Percentiles rank a stretch among this genome's conserved stretches.
phyloP scores from a whole-genome alignment of 1,140 invertebrate species.

The Ostrea edulis region DNA sequence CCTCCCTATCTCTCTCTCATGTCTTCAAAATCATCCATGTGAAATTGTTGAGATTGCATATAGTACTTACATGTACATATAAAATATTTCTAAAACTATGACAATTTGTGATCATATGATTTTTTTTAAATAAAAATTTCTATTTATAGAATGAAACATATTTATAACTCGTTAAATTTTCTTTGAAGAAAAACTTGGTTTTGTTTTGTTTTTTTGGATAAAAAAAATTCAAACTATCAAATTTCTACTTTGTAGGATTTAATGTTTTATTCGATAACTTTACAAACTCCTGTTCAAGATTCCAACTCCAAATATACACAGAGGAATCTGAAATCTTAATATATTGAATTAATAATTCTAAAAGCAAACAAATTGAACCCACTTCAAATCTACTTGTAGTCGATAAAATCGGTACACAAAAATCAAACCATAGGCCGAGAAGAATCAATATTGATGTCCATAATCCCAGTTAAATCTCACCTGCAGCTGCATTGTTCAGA shows the following conservation, averaged over 20 bases:
- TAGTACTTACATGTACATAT: too few relatives aligned
- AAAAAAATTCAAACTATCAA: not conserved
- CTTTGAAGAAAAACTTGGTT: too few relatives aligned
- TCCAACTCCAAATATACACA: slow-evolving; percentile 8
- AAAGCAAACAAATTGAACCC: slow-evolving; percentile 40
- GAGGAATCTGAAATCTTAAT: not conserved
- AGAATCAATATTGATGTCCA: slow-evolving; percentile 41
- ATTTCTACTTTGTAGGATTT: not conserved
- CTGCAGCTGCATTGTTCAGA: not conserved
- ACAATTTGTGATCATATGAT: too few relatives aligned
- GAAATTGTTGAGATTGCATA: too few relatives aligned
- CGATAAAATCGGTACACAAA: slow-evolving; percentile 23
- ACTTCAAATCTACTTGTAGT: slow-evolving; percentile 26
- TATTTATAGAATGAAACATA: too few relatives aligned
- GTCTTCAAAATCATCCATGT: too few relatives aligned
- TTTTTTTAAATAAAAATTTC: too few relatives aligned
- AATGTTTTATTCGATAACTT: not conserved
- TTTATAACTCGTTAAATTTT: too few relatives aligned
- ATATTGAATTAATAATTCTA: slow-evolving; percentile 19
- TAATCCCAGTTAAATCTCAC: not conserved
- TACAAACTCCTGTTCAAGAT: not conserved
- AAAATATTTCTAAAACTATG: too few relatives aligned
- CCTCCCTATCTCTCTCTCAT: too few relatives aligned
- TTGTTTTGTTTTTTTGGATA: too few relatives aligned
- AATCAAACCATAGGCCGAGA: slow-evolving; percentile 35